phyloP scores from a whole-genome alignment of 64 coral and sea anemone species.

The Cladopsammia gracilis region DNA sequence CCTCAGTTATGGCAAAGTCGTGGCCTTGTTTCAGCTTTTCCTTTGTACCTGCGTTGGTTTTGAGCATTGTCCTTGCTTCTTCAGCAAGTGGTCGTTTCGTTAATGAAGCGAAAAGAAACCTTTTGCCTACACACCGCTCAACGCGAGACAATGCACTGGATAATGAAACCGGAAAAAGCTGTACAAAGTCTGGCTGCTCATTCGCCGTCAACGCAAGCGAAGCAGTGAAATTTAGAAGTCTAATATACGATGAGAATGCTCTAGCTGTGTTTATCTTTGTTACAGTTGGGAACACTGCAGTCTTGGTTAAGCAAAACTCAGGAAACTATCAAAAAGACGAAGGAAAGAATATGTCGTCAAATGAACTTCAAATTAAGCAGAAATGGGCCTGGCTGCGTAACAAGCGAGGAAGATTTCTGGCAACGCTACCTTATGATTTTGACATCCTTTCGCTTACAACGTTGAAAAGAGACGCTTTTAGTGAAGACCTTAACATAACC shows the following conservation, averaged over 20 bases:
- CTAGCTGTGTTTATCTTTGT: constrained; percentile 83
- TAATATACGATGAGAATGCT: constrained; percentile 46
- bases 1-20: not conserved
- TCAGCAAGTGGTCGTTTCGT: not conserved
- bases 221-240: not conserved
- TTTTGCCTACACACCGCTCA: not conserved
- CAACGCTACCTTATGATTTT: constrained; percentile 91
- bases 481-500: constrained; percentile 42
- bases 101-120: not conserved
- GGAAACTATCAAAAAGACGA: not conserved
- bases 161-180: not conserved
- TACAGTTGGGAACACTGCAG: constrained; percentile 61
- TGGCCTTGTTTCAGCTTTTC: not conserved
- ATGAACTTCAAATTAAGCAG: constrained; percentile 39
- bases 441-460: constrained; percentile 98
- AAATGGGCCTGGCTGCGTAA: constrained; percentile 91
- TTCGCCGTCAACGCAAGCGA: not conserved
- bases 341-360: not conserved
- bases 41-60: not conserved
- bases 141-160: not conserved
- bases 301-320: not conserved
- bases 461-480: constrained; percentile 72
- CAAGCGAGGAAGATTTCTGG: constrained; percentile 79
- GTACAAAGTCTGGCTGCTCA: not conserved
- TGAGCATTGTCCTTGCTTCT: not conserved